These are phyloP conservation scores for Papilio gigon DNA, from an alignment of 2,888 invertebrate species.

Conservation along the genomic window DNA sequence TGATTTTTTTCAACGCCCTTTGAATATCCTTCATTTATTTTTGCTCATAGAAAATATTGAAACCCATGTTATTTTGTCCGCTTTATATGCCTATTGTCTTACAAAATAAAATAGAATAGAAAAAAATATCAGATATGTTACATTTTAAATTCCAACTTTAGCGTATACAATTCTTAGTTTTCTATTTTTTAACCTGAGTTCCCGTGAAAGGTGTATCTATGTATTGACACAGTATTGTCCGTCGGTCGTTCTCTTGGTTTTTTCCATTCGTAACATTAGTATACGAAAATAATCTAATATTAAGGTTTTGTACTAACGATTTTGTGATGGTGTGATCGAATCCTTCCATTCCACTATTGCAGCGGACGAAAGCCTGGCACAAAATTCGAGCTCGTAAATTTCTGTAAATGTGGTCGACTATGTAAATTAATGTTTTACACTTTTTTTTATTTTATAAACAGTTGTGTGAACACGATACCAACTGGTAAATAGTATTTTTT, in stretches of 20 bases:
- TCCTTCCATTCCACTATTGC: no score
- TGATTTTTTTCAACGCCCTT: slow-evolving; percentile 2
- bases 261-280: no score
- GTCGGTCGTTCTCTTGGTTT: no score
- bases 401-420: no score
- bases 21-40: neutral
- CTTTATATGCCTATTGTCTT: neutral
- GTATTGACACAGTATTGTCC: no score
- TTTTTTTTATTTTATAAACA: neutral
- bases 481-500: slow-evolving; percentile 1
- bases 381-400: no score
- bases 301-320: no score
- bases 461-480: slow-evolving; percentile 2
- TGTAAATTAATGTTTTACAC: no score
- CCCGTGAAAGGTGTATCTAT: neutral
- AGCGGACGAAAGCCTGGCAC: no score
- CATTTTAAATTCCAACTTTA: neutral
- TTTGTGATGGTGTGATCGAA: no score
- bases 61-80: slow-evolving; percentile 13
- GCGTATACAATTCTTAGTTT: neutral
- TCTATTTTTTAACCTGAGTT: neutral
- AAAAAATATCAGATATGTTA: neutral
- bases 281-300: no score
- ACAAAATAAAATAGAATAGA: neutral
- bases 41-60: neutral